phyloP scores from a whole-genome alignment of 2,113 vertebrate species.

The Muscicapa adusta region DNA sequence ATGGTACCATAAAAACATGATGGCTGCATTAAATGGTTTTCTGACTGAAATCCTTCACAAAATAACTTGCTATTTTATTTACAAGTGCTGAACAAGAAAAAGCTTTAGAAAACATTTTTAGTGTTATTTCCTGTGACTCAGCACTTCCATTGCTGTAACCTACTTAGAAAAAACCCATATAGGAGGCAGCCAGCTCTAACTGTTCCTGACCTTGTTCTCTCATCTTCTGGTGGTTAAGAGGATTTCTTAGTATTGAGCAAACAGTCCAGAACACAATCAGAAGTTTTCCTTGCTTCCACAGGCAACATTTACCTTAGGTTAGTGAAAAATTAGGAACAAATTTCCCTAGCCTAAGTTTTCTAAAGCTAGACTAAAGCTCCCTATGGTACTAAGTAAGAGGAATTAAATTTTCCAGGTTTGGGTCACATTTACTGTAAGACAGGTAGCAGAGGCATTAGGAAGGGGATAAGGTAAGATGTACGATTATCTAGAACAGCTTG shows the following conservation, averaged over 20 bases:
- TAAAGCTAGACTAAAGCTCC: not conserved
- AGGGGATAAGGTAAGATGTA: not conserved
- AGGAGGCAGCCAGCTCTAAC: not conserved
- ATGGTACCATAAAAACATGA: not conserved
- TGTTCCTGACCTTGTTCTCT: not conserved
- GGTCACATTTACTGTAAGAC: not conserved
- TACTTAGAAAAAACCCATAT: not conserved
- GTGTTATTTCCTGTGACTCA: not conserved
- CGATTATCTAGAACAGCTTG: not conserved
- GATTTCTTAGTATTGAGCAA: not conserved
- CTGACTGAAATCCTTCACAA: not conserved
- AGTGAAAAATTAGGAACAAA: not conserved
- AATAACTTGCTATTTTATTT: not conserved
- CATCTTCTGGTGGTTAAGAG: not conserved
- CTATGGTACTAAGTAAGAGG: not conserved
- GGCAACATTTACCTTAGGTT: not conserved
- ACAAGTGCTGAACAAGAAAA: not conserved
- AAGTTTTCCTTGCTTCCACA: not conserved
- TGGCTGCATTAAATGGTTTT: not conserved
- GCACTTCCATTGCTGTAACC: not conserved
- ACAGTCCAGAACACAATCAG: not conserved
- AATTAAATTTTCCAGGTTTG: not conserved
- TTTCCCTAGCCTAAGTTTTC: not conserved
- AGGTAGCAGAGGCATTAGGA: not conserved
- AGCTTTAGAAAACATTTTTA: not conserved